phyloP scores from a whole-genome alignment of 2,797 vertebrate genomes.

The Myripristis jacobus region DNA sequence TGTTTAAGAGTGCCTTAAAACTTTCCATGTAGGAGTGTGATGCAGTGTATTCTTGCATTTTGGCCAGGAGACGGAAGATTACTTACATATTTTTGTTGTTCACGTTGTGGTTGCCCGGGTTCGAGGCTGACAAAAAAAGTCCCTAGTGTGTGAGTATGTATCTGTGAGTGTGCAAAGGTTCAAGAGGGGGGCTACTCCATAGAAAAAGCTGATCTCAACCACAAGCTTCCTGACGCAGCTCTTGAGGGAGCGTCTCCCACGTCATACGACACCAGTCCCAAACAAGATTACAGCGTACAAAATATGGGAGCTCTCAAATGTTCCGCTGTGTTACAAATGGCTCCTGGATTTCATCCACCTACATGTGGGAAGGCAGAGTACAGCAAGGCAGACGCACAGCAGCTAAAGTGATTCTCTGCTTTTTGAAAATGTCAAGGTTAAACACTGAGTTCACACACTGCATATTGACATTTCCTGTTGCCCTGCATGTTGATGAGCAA shows the following conservation, averaged over 20 bases:
- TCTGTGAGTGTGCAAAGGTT: conserved; percentile 11
- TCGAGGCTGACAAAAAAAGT: conserved; percentile 10
- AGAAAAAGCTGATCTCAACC: conserved; percentile 34
- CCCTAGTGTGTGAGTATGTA: conserved; percentile 12
- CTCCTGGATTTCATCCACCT: conserved; percentile 19
- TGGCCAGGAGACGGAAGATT: not conserved
- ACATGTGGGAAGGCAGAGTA: not conserved
- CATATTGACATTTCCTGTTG: conserved; percentile 21
- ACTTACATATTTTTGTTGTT: not conserved
- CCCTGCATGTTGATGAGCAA: not conserved
- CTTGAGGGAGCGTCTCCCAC: conserved; percentile 25
- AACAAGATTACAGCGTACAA: conserved; percentile 72
- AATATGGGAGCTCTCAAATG: conserved; percentile 48
- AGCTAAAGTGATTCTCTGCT: not conserved
- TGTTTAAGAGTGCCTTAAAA: not conserved
- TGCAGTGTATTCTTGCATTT: not conserved
- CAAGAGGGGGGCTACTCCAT: not conserved
- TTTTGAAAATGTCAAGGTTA: conserved; percentile 36
- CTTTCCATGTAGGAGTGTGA: not conserved
- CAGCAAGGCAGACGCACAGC: not conserved
- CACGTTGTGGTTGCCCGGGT: not conserved
- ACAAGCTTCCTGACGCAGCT: conserved; percentile 35
- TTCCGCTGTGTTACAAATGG: conserved; percentile 39
- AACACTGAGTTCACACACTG: conserved; percentile 31
- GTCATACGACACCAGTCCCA: conserved; percentile 62